These are phyloP conservation scores for Eulithis testata DNA, from an alignment of 2,888 invertebrate genomes.

Conservation along the genomic window DNA sequence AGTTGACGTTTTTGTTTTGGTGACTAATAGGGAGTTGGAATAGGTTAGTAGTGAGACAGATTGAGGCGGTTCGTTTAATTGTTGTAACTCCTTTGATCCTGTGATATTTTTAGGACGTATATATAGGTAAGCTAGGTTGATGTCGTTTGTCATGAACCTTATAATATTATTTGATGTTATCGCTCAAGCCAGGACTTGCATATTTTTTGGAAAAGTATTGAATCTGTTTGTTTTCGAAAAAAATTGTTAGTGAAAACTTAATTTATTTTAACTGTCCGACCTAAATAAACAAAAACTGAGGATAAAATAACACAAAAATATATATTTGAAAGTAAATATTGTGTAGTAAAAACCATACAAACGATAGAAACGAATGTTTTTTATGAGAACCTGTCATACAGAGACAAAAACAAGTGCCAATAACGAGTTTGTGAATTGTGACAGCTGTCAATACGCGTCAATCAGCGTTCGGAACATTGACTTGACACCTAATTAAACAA, in stretches of 20 bases:
- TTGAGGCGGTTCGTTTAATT: neutral
- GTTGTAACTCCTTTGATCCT: neutral
- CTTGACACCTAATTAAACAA: constrained; percentile 5
- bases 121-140: too few species aligned
- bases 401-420: constrained; percentile 4
- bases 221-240: too few species aligned
- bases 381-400: constrained; percentile 8
- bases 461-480: constrained; percentile 9
- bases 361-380: neutral
- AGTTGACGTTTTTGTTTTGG: constrained; percentile 38
- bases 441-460: constrained; percentile 31
- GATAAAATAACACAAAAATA: too few species aligned
- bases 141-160: too few species aligned
- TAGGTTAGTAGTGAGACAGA: neutral
- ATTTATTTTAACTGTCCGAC: too few species aligned
- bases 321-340: too few species aligned
- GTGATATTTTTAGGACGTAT: neutral
- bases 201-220: too few species aligned
- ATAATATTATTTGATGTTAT: too few species aligned
- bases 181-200: too few species aligned
- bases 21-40: constrained; percentile 9
- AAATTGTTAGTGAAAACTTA: too few species aligned
- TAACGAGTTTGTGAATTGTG: constrained; percentile 15
- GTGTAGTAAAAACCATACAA: neutral
- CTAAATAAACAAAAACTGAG: too few species aligned